Percentiles rank a stretch among this genome's conserved stretches.
phyloP scores from a whole-genome alignment of 2,888 invertebrate genomes.

The Mimachlamys varia region DNA sequence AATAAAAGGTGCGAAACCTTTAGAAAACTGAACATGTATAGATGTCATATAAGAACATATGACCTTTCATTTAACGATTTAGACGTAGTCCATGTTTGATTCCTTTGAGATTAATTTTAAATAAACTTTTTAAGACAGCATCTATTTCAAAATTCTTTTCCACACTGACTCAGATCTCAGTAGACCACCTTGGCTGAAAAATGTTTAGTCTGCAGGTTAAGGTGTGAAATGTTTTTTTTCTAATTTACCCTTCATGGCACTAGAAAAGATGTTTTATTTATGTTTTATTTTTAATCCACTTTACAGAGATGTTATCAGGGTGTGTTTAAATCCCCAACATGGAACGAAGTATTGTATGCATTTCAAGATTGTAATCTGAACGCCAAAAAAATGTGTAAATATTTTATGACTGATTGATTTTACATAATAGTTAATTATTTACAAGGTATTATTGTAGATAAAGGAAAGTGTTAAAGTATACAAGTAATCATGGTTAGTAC shows the following conservation, averaged over 20 bases:
- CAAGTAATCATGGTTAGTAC: not conserved
- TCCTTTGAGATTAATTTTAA: not conserved
- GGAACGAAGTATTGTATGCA: not conserved
- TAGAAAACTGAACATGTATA: too few relatives aligned
- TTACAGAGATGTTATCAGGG: not conserved
- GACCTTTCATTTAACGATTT: too few relatives aligned
- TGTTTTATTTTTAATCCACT: not conserved
- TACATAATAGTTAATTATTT: slow-evolving; percentile 3
- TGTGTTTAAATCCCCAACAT: not conserved
- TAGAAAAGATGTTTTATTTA: not conserved
- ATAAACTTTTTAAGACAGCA: not conserved
- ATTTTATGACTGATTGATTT: not conserved
- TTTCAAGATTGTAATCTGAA: not conserved
- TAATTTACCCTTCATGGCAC: not conserved
- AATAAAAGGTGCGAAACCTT: too few relatives aligned
- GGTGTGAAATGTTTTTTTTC: not conserved
- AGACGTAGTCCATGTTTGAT: not conserved
- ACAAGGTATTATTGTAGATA: not conserved
- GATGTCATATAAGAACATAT: too few relatives aligned
- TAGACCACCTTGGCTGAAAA: not conserved
- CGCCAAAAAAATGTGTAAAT: not conserved
- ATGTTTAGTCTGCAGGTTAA: not conserved
- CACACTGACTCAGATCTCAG: not conserved
- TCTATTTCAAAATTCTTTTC: not conserved
- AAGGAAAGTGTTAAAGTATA: not conserved